Base-by-base conservation (phyloP, 2,888 invertebrate genomes). In the Automeris io region DNA sequence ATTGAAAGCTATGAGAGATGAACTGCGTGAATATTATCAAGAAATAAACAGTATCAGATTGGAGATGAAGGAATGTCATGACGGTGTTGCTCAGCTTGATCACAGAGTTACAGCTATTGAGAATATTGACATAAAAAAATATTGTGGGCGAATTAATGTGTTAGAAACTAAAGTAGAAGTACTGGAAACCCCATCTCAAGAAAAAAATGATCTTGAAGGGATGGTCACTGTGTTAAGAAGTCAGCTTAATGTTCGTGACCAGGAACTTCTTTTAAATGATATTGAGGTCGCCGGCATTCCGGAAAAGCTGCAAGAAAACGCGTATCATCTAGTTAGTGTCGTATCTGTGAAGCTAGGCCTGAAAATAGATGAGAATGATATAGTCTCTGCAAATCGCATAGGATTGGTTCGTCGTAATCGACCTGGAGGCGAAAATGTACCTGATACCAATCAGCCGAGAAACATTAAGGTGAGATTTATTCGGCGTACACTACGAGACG, bases 401-500 rank as follows among this genome's bases (percentile, higher is more conserved):
- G 16, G 31, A 16, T 2, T 3, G 8, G 5, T 18, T 18, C 16
- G 16, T 2, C 18, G 16, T 4, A 6, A 31, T 31, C 8, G 13
- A 3, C 16, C 31, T 6, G 16, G 16, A 5, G 31, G 18, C 16
- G 16, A 13, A 24, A 24, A 9, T 12, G 16, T 7, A 31, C 2
- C 13, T 5, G 31, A 13, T 31, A n/a, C 2, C 12, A 12, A 2
- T 1, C 39, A 43, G 5, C 40, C 43, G 13, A 46, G 50, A 8
- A 37, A 40, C n/a, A 22, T 51, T 0, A 26, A 33, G 2, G 43
- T 46, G 6, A 40, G 48, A 0, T 29, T 51, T 19, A 37, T 46
- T 9, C 46, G 48, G 7, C 44, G 47, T 2, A 18, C 35, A 5
- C 24, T 41, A n/a, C 45, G 52, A 2, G 47, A 45, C 32, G 26